Percentiles rank a stretch among this genome's conserved stretches.
Conservation (phyloP, 1,140 invertebrate species). For the Lordiphosa stackelbergi region DNA sequence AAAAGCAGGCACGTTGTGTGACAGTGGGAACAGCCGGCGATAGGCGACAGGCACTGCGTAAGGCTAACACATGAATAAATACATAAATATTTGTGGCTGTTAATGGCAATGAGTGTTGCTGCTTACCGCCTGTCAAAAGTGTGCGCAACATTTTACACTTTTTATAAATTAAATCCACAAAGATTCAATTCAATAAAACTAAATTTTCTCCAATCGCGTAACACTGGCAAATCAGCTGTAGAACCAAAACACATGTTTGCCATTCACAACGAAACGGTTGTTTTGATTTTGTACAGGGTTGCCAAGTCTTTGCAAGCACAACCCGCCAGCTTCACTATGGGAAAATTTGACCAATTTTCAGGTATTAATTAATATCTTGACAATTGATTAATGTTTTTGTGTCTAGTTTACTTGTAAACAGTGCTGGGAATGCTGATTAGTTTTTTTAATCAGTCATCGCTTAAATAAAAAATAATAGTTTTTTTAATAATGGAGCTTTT, state of each 20-base stretch:
- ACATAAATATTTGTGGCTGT: no score
- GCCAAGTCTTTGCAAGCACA: no score
- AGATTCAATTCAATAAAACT: not conserved
- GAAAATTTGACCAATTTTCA: no score
- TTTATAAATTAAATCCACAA: conserved; percentile 8
- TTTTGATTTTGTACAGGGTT: not conserved
- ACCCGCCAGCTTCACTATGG: no score
- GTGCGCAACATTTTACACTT: conserved; percentile 39
- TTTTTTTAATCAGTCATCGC: no score
- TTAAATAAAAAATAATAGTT: no score
- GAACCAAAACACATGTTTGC: conserved; percentile 28
- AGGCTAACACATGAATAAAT: conserved; percentile 20
- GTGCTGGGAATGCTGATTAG: no score
- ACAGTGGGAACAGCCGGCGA: conserved; percentile 19
- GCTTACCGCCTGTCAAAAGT: conserved; percentile 40
- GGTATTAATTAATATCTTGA: no score
- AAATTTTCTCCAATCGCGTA: conserved; percentile 44
- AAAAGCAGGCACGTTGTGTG: conserved; percentile 47
- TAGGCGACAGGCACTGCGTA: conserved; percentile 41
- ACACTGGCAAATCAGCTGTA: conserved; percentile 49
- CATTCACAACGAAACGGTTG: conserved; percentile 21
- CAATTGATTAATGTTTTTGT: no score
- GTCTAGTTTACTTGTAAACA: no score
- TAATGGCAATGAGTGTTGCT: no score
- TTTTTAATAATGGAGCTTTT: no score